Percentiles rank a stretch among this genome's conserved stretches.
phyloP scores from a whole-genome alignment of 2,888 invertebrate species.

The Parochlus steinenii region DNA sequence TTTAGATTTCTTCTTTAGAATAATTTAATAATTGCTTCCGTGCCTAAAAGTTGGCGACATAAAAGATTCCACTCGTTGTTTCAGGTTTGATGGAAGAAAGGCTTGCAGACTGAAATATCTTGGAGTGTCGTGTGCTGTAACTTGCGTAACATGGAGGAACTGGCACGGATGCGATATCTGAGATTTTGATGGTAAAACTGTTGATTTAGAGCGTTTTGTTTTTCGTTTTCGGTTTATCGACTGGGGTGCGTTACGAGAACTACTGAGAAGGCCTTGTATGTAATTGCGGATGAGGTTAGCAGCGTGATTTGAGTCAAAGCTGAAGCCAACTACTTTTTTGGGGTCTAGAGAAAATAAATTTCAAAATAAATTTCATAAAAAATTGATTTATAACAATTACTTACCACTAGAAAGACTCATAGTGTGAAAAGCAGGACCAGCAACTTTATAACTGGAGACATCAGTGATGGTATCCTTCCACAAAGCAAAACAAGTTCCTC shows the following conservation, averaged over 20 bases:
- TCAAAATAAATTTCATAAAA: background rate
- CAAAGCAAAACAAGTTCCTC: conserved; percentile 53
- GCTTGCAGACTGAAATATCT: conserved; percentile 42
- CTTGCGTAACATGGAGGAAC: conserved; percentile 55
- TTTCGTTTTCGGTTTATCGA: conserved; percentile 37
- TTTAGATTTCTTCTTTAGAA: too few relatives aligned
- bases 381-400: too few relatives aligned
- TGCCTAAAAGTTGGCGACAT: too few relatives aligned
- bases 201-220: conserved; percentile 33
- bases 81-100: conserved; percentile 27
- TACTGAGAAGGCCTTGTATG: conserved; percentile 43
- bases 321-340: conserved; percentile 47
- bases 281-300: conserved; percentile 45
- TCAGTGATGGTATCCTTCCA: conserved; percentile 60
- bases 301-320: conserved; percentile 47
- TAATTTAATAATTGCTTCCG: too few relatives aligned
- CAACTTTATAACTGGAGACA: conserved; percentile 44
- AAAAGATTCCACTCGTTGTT: too few relatives aligned
- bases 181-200: conserved; percentile 43
- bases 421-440: conserved; percentile 51
- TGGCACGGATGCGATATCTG: conserved; percentile 61
- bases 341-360: conserved; percentile 35
- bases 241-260: conserved; percentile 51
- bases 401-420: conserved; percentile 40
- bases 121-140: conserved; percentile 40